Percentiles rank a stretch among this genome's conserved stretches.
phyloP scores from a whole-genome alignment of 2,797 vertebrate species.

The Tragelaphus eurycerus region DNA sequence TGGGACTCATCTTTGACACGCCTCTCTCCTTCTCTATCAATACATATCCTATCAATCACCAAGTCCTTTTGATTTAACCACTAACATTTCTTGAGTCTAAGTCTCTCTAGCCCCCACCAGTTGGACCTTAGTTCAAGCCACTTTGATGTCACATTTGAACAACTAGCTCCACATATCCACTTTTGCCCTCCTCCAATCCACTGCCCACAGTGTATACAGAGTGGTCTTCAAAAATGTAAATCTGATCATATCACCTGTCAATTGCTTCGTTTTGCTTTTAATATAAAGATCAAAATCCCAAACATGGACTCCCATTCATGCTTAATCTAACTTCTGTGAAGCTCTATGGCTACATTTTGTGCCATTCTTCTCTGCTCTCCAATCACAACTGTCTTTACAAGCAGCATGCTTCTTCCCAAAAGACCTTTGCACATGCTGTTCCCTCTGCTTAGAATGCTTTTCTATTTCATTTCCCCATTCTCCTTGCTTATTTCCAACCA shows the following conservation, averaged over 20 bases:
- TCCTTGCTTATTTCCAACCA: not conserved
- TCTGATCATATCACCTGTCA: not conserved
- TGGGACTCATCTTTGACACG: not conserved
- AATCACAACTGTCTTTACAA: not conserved
- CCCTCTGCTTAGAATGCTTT: not conserved
- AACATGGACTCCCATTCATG: not conserved
- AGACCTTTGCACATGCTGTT: not conserved
- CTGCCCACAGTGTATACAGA: not conserved
- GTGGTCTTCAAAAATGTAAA: not conserved
- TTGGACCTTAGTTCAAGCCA: not conserved
- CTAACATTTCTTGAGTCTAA: not conserved
- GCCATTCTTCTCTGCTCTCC: not conserved
- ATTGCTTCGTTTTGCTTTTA: not conserved
- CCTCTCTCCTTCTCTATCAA: not conserved
- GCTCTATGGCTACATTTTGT: not conserved
- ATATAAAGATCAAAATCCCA: not conserved
- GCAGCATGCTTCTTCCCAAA: not conserved
- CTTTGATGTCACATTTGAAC: not conserved
- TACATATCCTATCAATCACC: not conserved
- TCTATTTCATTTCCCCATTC: not conserved
- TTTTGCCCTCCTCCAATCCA: not conserved
- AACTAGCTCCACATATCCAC: not conserved
- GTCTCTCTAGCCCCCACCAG: not conserved
- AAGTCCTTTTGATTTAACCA: not conserved
- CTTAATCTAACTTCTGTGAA: not conserved